These are phyloP conservation scores for Cetoscarus ocellatus DNA, from an alignment of 2,797 vertebrate genomes.

Conservation along the genomic window DNA sequence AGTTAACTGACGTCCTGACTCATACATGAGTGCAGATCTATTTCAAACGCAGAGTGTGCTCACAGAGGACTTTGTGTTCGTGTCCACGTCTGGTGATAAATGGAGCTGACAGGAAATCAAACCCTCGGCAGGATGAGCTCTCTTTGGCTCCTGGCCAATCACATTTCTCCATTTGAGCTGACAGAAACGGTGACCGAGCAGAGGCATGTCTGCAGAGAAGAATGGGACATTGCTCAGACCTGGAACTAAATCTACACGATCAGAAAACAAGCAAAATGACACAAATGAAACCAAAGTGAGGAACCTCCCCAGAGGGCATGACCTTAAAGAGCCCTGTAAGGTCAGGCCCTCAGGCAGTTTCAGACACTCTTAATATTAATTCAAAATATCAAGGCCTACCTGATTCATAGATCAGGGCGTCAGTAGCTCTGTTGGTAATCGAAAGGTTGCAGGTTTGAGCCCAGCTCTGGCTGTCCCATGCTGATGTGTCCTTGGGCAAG, in stretches of 20 bases:
- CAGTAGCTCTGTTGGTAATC: too few species aligned
- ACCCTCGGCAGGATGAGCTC: background rate
- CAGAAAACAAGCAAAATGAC: conserved; percentile 13
- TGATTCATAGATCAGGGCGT: too few species aligned
- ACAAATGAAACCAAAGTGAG: background rate
- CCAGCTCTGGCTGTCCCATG: too few species aligned
- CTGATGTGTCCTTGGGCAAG: too few species aligned
- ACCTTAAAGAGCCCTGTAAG: too few species aligned
- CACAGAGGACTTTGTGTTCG: background rate
- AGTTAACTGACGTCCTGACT: background rate
- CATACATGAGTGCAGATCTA: conserved; percentile 6
- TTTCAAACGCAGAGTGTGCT: conserved; percentile 1
- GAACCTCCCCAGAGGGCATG: too few species aligned
- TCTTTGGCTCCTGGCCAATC: background rate
- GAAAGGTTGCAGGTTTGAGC: too few species aligned
- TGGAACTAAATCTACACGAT: conserved; percentile 11
- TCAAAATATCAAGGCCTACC: too few species aligned
- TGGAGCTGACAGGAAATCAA: conserved; percentile 20
- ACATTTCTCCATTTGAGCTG: background rate
- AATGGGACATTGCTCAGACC: background rate
- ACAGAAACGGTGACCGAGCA: background rate
- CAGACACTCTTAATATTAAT: too few species aligned
- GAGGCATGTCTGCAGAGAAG: background rate
- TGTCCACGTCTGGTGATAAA: conserved; percentile 14
- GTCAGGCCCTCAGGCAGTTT: too few species aligned